phyloP scores from a whole-genome alignment of 2,888 invertebrate genomes.

The Apodemia mormo region DNA sequence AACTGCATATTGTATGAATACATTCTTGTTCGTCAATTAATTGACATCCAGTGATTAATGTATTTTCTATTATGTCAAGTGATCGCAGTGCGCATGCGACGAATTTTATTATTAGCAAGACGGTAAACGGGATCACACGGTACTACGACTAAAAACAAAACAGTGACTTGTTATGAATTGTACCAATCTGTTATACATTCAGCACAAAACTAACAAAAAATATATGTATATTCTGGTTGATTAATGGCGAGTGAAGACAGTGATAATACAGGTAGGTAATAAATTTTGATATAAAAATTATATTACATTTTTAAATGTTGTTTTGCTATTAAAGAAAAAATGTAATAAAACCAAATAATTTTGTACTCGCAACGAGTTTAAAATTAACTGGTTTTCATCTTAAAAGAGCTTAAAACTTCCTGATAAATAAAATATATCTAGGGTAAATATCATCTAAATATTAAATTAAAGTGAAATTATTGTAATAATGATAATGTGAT shows the following conservation, averaged over 20 bases:
- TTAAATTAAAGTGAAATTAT: too few relatives aligned
- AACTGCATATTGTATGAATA: slow-evolving; percentile 16
- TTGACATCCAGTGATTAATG: slow-evolving; percentile 65
- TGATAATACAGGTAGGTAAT: neutral
- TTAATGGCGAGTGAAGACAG: slow-evolving; percentile 6
- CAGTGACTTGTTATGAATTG: slow-evolving; percentile 3
- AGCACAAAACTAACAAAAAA: neutral
- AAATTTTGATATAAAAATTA: slow-evolving; percentile 22
- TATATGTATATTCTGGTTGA: neutral
- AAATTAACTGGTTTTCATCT: too few relatives aligned
- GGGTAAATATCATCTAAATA: too few relatives aligned
- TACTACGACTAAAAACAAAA: slow-evolving; percentile 30
- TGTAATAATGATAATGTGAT: too few relatives aligned
- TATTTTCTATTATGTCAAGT: slow-evolving; percentile 72
- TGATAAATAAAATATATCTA: too few relatives aligned
- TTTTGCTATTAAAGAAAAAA: too few relatives aligned
- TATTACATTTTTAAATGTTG: slow-evolving; percentile 3
- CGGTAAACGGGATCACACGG: slow-evolving; percentile 59
- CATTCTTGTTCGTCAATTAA: slow-evolving; percentile 48
- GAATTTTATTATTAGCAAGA: slow-evolving; percentile 66
- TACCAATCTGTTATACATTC: neutral
- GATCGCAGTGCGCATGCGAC: slow-evolving; percentile 72
- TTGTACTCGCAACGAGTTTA: too few relatives aligned
- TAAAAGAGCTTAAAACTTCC: too few relatives aligned
- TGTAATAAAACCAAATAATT: too few relatives aligned